Evolutionary conservation across 1,140 invertebrate genomes (phyloP).

Genomic region (Lithobius niger): DNA sequence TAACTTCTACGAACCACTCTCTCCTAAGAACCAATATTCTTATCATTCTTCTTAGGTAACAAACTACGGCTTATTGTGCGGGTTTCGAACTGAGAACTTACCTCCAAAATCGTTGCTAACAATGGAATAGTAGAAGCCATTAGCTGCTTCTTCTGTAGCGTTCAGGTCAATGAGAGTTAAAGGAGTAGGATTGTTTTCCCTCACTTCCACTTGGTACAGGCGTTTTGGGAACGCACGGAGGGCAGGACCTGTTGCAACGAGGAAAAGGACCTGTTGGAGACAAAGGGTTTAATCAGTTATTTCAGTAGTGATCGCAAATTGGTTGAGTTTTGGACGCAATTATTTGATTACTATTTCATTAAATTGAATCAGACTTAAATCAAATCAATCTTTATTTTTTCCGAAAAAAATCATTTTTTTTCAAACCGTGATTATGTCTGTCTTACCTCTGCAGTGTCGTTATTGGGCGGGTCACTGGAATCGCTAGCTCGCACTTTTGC

Average conservation of each 20-base stretch:
- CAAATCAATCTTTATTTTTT: too few relatives aligned
- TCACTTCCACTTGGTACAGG: slow-evolving; percentile 23
- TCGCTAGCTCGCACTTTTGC: slow-evolving; percentile 72
- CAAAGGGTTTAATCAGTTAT: neutral
- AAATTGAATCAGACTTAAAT: too few relatives aligned
- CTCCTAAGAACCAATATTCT: too few relatives aligned
- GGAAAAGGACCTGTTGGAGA: slow-evolving; percentile 24
- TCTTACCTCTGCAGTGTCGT: slow-evolving; percentile 23
- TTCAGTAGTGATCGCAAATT: too few relatives aligned
- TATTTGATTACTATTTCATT: too few relatives aligned
- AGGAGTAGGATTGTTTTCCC: slow-evolving; percentile 24
- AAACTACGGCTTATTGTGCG: too few relatives aligned
- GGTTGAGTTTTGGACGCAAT: too few relatives aligned
- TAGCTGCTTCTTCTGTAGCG: slow-evolving; percentile 25
- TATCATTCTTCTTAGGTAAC: too few relatives aligned
- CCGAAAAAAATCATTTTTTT: too few relatives aligned
- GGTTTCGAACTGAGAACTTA: slow-evolving; percentile 9
- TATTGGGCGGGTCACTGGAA: slow-evolving; percentile 22
- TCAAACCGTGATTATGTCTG: too few relatives aligned
- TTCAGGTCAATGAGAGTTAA: slow-evolving; percentile 24
- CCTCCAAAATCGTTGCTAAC: slow-evolving; percentile 21
- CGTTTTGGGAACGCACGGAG: slow-evolving; percentile 24
- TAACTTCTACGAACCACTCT: too few relatives aligned
- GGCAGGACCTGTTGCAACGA: slow-evolving; percentile 27
- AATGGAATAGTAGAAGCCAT: slow-evolving; percentile 22